Percentiles rank a stretch among this genome's conserved stretches.
These are phyloP conservation scores for Denticeps clupeoides DNA, from an alignment of 2,797 vertebrate genomes.

Conservation along the genomic window DNA sequence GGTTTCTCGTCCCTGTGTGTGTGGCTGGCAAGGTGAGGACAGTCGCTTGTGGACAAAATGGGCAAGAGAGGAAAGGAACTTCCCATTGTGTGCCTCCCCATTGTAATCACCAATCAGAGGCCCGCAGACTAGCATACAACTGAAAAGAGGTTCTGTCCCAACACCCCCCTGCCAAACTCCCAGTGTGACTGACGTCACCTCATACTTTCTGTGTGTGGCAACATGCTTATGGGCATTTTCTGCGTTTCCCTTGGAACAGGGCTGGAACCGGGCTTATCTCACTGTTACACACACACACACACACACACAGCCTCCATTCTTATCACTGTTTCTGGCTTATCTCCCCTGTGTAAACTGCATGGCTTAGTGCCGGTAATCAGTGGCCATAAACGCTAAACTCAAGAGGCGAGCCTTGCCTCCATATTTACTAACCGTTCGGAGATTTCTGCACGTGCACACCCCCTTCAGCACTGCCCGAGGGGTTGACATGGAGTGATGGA, in stretches of 20 bases:
- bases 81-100: conserved; percentile 29
- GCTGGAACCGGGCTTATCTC: too few relatives aligned
- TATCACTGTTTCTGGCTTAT: conserved; percentile 16
- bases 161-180: conserved; percentile 27
- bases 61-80: neutral
- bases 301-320: conserved; percentile 4
- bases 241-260: too few relatives aligned
- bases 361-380: conserved; percentile 14
- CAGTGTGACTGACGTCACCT: conserved; percentile 30
- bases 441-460: too few relatives aligned
- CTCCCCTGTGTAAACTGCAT: conserved; percentile 17
- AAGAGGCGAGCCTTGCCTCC: too few relatives aligned
- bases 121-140: conserved; percentile 24
- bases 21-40: too few relatives aligned
- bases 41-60: conserved; percentile 28
- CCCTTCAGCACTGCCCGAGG: too few relatives aligned
- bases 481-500: neutral
- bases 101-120: conserved; percentile 29
- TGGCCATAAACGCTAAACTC: neutral
- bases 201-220: conserved; percentile 11
- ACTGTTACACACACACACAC: neutral
- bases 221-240: too few relatives aligned
- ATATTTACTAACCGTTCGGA: too few relatives aligned
- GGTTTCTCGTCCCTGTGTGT: too few relatives aligned
- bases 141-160: conserved; percentile 33